Percentiles rank a stretch among this genome's conserved stretches.
These are phyloP conservation scores for Anguilla megastoma DNA, from an alignment of 2,797 vertebrate genomes.

Conservation along the genomic window DNA sequence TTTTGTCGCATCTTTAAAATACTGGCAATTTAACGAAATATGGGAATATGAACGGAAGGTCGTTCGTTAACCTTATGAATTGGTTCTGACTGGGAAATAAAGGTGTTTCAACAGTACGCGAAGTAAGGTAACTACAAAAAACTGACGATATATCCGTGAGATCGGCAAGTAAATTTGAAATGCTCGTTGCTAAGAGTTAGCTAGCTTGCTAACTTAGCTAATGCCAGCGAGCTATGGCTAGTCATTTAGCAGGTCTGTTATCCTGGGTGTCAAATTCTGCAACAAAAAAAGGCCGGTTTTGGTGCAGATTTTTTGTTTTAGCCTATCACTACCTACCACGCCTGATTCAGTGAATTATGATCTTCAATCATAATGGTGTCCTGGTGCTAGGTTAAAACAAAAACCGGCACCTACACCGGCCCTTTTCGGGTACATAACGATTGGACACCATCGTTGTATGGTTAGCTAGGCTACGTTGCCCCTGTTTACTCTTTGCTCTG, in stretches of 20 bases:
- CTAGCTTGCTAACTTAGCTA: not conserved
- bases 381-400: not conserved
- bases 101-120: not conserved
- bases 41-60: not conserved
- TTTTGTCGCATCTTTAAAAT: conserved; percentile 20
- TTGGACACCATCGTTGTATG: no score
- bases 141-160: not conserved
- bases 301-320: not conserved
- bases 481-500: not conserved
- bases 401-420: not conserved
- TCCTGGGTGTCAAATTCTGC: not conserved
- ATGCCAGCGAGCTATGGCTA: not conserved
- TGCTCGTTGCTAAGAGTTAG: not conserved
- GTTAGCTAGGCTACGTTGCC: not conserved
- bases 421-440: not conserved
- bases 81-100: not conserved
- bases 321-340: not conserved
- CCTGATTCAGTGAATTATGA: not conserved
- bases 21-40: not conserved
- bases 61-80: not conserved
- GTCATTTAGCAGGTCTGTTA: not conserved
- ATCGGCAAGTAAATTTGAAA: conserved; percentile 1
- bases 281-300: not conserved
- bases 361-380: not conserved
- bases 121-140: not conserved